Conservation (phyloP, 2,797 vertebrate genomes). For the Dermochelys coriacea region DNA sequence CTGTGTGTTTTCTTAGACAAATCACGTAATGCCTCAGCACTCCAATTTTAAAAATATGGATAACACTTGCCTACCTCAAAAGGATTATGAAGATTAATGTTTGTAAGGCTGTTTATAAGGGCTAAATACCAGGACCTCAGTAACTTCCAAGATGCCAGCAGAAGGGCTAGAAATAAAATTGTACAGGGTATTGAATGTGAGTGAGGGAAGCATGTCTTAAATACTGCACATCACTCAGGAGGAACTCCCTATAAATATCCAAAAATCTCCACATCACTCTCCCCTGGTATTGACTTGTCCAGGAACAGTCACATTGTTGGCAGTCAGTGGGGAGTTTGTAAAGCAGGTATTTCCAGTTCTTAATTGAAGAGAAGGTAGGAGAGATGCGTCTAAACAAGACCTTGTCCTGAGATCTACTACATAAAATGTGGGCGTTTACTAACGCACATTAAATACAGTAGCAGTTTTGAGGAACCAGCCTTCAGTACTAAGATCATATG, state of each 20-base stretch:
- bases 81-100: neutral
- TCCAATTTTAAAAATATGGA: neutral
- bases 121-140: accelerated
- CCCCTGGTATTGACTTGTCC: neutral
- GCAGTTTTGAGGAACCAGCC: neutral
- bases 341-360: conserved; percentile 5
- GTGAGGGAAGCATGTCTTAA: accelerated
- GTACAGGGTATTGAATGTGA: neutral
- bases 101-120: neutral
- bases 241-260: neutral
- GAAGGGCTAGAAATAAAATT: neutral
- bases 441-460: neutral
- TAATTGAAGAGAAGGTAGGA: neutral
- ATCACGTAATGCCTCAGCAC: neutral
- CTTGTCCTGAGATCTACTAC: neutral
- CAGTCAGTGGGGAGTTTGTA: neutral
- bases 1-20: neutral
- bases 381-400: neutral
- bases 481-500: neutral
- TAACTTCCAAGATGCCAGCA: accelerated
- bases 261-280: neutral
- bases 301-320: neutral
- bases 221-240: accelerated
- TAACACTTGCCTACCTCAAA: neutral
- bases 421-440: neutral